Conservation (phyloP, 2,113 vertebrate genomes). For the Microcebus jonahi region DNA sequence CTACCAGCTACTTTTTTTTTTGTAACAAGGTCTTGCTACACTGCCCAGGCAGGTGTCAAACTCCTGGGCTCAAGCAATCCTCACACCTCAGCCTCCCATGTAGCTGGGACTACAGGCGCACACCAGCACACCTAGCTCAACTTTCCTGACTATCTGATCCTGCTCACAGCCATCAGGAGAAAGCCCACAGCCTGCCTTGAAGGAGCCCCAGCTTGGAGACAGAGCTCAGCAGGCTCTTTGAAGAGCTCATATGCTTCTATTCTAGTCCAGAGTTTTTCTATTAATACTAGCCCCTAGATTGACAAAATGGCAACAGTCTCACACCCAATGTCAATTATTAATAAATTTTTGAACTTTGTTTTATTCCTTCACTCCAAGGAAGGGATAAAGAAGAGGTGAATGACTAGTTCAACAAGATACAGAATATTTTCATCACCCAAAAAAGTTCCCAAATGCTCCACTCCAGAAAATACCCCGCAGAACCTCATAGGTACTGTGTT, state of each 20-base stretch:
- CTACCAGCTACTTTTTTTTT: not conserved
- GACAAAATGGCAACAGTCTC: not conserved
- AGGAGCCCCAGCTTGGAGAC: not conserved
- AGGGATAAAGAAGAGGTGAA: not conserved
- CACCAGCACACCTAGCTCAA: not conserved
- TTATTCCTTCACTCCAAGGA: not conserved
- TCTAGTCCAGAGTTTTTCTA: not conserved
- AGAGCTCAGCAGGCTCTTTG: not conserved
- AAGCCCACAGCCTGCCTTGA: not conserved
- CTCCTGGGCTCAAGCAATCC: not conserved
- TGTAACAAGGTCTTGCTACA: too few relatives aligned
- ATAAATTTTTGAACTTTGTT: not conserved
- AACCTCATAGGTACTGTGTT: not conserved
- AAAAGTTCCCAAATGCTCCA: too few relatives aligned
- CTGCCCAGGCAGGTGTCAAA: not conserved
- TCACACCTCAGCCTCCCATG: not conserved
- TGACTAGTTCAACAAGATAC: not conserved
- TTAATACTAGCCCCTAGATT: not conserved
- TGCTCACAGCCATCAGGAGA: not conserved
- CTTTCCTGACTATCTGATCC: not conserved
- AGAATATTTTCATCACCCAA: not conserved
- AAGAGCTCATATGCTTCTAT: not conserved
- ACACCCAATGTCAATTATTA: not conserved
- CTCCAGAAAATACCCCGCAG: not conserved
- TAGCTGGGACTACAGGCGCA: not conserved